Percentiles rank a stretch among this genome's conserved stretches.
phyloP scores from a whole-genome alignment of 2,113 vertebrate genomes.

The Gallinago paraguaiae region DNA sequence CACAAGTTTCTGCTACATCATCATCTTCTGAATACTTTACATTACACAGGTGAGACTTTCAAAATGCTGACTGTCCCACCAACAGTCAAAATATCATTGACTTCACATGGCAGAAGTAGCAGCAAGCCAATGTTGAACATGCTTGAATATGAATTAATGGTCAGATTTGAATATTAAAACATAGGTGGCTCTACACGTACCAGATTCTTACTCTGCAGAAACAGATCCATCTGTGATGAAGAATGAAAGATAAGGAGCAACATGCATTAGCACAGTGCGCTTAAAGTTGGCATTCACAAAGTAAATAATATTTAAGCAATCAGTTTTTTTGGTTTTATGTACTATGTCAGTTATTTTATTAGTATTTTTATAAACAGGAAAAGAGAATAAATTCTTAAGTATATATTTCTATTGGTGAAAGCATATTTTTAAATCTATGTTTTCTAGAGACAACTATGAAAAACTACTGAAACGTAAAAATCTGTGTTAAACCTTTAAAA shows the following conservation, averaged over 20 bases:
- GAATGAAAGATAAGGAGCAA: not conserved
- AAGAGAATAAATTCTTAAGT: not conserved
- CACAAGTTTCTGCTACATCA: not conserved
- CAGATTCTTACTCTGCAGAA: not conserved
- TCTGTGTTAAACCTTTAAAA: not conserved
- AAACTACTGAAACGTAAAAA: not conserved
- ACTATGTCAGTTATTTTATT: not conserved
- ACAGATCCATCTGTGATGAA: not conserved
- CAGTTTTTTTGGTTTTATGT: accelerated
- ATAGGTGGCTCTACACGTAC: not conserved
- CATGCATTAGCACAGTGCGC: not conserved
- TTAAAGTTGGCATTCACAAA: not conserved
- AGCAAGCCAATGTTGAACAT: not conserved
- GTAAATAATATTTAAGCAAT: not conserved
- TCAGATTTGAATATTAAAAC: not conserved
- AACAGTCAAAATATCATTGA: not conserved
- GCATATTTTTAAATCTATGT: not conserved
- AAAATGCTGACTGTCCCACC: not conserved
- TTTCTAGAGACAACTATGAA: not conserved
- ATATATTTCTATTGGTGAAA: not conserved
- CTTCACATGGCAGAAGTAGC: not conserved
- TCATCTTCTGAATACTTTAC: not conserved
- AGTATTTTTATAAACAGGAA: not conserved
- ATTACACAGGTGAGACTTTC: not conserved
- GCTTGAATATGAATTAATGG: not conserved